Evolutionary conservation across 2,888 invertebrate species (phyloP), one percentile per base, ranked within the genome.

Genomic region (Caenorhabditis sp.): DNA sequence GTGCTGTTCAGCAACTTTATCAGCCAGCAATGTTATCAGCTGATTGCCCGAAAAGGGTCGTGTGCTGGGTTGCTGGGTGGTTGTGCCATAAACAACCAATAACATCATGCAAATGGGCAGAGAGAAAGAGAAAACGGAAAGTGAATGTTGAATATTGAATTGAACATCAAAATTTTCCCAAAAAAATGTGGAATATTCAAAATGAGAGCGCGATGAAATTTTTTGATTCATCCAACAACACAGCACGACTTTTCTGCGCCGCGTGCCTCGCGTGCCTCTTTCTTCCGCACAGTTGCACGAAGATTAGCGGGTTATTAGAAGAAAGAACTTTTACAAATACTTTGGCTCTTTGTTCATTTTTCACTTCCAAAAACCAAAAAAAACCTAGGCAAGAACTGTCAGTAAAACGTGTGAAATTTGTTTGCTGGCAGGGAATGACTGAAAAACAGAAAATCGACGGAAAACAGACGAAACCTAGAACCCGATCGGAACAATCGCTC

Each of bases 301-400:
- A 76, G 74, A 67, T 76, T 76, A 76, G 74, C 22, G 62, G 51
- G 74, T 74, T 74, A 74, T 72, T 64, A 72, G 35, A 24, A 26
- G 26, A 76, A 67, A 76, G 74, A 51, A 76, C 60, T 76, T 76
- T 24, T 22, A 61, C 74, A 76, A 76, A 76, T 35, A 72, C 37
- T 40, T n/a, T n/a, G n/a, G 18, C n/a, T 3, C 22, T 37, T 40
- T 40, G 6, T n/a, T n/a, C n/a, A n/a, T n/a, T n/a, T n/a, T n/a
- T n/a, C n/a, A n/a, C n/a, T n/a, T n/a, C n/a, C n/a, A n/a, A n/a
- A n/a, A n/a, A n/a, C n/a, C n/a, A n/a, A n/a, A n/a, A n/a, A n/a
- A n/a, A n/a, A n/a, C n/a, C n/a, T n/a, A n/a, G n/a, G n/a, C n/a
- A n/a, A n/a, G n/a, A n/a, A n/a, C n/a, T n/a, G n/a, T n/a, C n/a